phyloP scores from a whole-genome alignment of 2,888 invertebrate genomes.

The Netelia virgata region DNA sequence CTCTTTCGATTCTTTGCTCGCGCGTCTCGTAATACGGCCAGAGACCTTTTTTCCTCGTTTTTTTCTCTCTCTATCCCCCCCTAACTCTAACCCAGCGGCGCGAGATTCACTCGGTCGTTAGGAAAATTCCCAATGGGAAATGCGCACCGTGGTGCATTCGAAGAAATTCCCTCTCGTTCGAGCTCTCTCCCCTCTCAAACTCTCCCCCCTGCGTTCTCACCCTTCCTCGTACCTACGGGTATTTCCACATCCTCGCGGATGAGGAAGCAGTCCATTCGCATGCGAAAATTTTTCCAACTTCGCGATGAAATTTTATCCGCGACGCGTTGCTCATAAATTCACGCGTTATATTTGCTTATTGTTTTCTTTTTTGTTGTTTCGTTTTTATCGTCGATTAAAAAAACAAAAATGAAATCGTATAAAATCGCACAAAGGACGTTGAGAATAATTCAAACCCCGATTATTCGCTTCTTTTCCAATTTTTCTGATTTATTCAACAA shows the following conservation, averaged over 20 bases:
- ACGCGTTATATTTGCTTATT: slow-evolving; percentile 4
- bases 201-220: neutral
- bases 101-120: slow-evolving; percentile 56
- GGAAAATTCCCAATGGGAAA: slow-evolving; percentile 50
- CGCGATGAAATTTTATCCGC: neutral
- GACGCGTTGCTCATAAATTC: slow-evolving; percentile 7
- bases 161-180: slow-evolving; percentile 28
- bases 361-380: neutral
- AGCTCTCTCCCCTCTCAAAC: neutral
- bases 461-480: neutral
- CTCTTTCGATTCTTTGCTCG: slow-evolving; percentile 43
- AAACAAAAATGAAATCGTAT: too few relatives aligned
- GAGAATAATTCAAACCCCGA: too few relatives aligned
- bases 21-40: slow-evolving; percentile 19
- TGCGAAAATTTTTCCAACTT: slow-evolving; percentile 31
- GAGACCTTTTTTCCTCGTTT: slow-evolving; percentile 12
- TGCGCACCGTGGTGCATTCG: slow-evolving; percentile 32
- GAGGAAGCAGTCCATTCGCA: slow-evolving; percentile 30
- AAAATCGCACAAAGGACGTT: too few relatives aligned
- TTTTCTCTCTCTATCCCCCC: neutral
- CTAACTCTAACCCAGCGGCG: neutral
- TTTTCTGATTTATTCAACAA: neutral
- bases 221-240: slow-evolving; percentile 13
- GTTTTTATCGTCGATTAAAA: too few relatives aligned
- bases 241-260: slow-evolving; percentile 4